A percentile compares a stretch with the other conserved stretches of the same genome.
Conservation (phyloP, 2,113 vertebrate species). For the Catagonus wagneri region DNA sequence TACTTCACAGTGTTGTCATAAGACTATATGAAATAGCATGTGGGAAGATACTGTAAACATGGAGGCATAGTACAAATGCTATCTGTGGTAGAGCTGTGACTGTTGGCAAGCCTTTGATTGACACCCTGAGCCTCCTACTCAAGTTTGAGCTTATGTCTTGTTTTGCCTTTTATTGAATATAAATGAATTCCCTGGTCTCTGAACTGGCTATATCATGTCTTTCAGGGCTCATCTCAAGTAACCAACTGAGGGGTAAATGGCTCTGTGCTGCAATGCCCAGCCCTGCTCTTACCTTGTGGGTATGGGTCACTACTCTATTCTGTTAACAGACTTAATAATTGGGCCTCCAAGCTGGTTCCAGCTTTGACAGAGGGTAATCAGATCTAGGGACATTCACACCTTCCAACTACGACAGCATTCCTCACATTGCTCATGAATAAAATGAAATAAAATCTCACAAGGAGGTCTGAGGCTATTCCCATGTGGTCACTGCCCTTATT, state of each 20-base stretch:
- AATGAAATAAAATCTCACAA: not conserved
- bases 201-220: not conserved
- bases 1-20: not conserved
- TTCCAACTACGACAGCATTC: not conserved
- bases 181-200: not conserved
- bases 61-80: rapidly evolving
- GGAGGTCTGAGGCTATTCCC: not conserved
- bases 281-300: not conserved
- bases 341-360: not conserved
- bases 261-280: not conserved
- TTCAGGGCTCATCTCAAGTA: not conserved
- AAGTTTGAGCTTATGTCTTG: not conserved
- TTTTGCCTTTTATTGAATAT: not conserved
- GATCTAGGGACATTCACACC: not conserved
- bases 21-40: not conserved
- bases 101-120: not conserved
- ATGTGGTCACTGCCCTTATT: not conserved
- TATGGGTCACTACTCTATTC: not conserved
- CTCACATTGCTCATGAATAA: not conserved
- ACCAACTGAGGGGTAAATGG: not conserved
- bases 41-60: not conserved
- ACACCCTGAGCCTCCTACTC: not conserved
- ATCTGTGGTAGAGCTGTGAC: not conserved
- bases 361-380: not conserved
- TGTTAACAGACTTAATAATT: not conserved